Conservation (phyloP, 2,888 invertebrate genomes). For the Leuctra nigra region DNA sequence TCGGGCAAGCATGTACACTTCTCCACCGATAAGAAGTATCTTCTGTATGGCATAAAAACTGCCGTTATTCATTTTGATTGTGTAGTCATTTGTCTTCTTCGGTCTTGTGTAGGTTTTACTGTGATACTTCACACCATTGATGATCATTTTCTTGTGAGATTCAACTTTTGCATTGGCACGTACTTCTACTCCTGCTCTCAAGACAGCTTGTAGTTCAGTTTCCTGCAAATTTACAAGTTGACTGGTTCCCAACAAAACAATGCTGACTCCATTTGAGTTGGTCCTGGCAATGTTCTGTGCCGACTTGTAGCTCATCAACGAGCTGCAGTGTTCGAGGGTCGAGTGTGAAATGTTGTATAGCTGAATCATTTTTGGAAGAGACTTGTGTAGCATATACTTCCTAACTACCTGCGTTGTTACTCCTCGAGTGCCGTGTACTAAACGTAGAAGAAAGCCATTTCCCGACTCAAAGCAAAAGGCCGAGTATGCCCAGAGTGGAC, state of each 20-base stretch:
- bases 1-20: no score
- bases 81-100: neutral
- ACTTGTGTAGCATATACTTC: neutral
- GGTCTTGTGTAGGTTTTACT: neutral
- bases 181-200: neutral
- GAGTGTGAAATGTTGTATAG: neutral
- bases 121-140: neutral
- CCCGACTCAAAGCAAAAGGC: neutral
- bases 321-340: neutral
- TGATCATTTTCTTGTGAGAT: neutral
- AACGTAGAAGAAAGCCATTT: neutral
- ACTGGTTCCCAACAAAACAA: neutral
- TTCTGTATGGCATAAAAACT: neutral
- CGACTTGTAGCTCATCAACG: neutral
- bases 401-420: neutral
- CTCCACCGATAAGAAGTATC: no score
- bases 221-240: neutral
- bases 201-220: neutral
- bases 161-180: neutral
- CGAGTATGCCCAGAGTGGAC: conserved; percentile 1
- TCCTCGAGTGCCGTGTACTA: neutral
- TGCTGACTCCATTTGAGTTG: neutral
- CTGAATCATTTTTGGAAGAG: neutral
- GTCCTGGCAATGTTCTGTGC: neutral
- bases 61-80: neutral